Conservation (phyloP, 2,888 invertebrate species). For the Omphaloscelis lunosa region DNA sequence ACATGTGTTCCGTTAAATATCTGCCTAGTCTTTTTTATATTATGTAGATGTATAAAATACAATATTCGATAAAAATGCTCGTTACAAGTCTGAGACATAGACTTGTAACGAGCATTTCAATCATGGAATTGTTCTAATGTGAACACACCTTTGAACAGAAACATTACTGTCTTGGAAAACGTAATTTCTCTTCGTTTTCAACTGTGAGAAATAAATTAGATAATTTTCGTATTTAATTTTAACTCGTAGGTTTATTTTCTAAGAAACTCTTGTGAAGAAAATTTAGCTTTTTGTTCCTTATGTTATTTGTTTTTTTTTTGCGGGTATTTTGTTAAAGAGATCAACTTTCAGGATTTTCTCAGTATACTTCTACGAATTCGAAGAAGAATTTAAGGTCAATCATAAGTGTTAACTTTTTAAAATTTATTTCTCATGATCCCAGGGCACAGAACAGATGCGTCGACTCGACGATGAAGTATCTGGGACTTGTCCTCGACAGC, state of each 20-base stretch:
- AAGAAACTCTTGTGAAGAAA: conserved; percentile 14
- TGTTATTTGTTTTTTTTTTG: conserved; percentile 25
- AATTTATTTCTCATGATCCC: neutral
- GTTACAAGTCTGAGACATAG: neutral
- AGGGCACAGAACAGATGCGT: neutral
- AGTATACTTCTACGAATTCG: neutral
- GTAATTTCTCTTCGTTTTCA: conserved; percentile 42
- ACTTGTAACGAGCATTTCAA: no score
- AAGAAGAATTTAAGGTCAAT: neutral
- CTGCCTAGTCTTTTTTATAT: neutral
- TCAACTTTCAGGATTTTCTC: neutral
- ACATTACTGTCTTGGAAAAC: conserved; percentile 43
- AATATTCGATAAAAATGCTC: neutral
- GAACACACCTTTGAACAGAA: conserved; percentile 19
- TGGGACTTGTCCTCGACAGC: no score
- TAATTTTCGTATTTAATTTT: conserved; percentile 45
- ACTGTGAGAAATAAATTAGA: conserved; percentile 40
- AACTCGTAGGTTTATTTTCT: conserved; percentile 43
- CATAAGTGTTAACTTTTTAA: neutral
- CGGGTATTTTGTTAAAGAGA: neutral
- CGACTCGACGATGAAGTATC: no score
- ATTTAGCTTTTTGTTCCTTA: conserved; percentile 9
- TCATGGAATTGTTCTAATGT: neutral
- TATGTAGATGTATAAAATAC: neutral
- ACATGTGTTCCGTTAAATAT: neutral